Percentiles rank a stretch among this genome's conserved stretches.
These are phyloP conservation scores for Toxotes chatareus DNA, from an alignment of 2,113 vertebrate species.

Conservation along the genomic window DNA sequence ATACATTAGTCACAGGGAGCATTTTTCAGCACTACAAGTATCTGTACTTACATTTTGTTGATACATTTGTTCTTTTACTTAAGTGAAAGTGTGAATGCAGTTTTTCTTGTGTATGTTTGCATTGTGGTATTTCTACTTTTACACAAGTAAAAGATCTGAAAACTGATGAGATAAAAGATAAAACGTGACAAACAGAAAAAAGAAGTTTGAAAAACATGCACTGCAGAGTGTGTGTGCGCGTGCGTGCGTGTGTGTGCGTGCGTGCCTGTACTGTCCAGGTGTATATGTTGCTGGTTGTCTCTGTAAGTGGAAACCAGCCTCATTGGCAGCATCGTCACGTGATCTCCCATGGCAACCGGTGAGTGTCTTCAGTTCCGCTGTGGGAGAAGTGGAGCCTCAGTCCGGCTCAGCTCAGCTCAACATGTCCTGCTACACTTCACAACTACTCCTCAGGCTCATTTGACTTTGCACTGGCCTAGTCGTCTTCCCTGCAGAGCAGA, in stretches of 20 bases:
- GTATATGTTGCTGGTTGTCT: conserved; percentile 2
- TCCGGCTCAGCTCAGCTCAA: conserved; percentile 24
- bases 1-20: too few species aligned
- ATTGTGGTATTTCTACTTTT: background rate
- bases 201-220: too few species aligned
- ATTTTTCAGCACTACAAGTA: too few species aligned
- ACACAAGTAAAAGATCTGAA: background rate
- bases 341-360: conserved; percentile 86
- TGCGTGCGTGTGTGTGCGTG: background rate
- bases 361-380: conserved; percentile 77
- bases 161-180: background rate
- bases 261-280: background rate
- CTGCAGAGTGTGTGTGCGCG: too few species aligned
- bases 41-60: too few species aligned
- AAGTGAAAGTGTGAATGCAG: background rate
- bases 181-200: too few species aligned
- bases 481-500: background rate
- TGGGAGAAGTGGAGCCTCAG: conserved; percentile 55
- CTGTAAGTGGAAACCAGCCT: conserved; percentile 70
- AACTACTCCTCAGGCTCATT: background rate
- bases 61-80: background rate
- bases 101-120: background rate
- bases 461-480: background rate
- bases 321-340: conserved; percentile 79
- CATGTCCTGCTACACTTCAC: background rate